Evolutionary conservation across 2,888 invertebrate genomes (phyloP).

Genomic region (Xylota segnis): DNA sequence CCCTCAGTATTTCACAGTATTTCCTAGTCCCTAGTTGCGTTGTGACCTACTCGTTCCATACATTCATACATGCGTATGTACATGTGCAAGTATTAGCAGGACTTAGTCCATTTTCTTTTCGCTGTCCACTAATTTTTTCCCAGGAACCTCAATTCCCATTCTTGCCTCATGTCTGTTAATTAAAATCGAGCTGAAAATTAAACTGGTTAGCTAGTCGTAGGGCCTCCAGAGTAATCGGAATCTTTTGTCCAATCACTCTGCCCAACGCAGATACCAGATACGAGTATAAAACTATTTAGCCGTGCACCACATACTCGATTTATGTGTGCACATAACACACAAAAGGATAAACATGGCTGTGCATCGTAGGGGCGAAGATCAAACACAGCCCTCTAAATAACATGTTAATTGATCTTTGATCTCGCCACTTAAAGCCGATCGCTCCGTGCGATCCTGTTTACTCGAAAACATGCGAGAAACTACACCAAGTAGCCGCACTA

Average conservation of each 20-base stretch:
- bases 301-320: constrained; percentile 33
- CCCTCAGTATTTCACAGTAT: no score
- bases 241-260: constrained; percentile 43
- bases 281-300: constrained; percentile 10
- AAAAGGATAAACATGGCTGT: constrained; percentile 58
- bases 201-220: constrained; percentile 34
- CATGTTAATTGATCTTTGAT: constrained; percentile 77
- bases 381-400: constrained; percentile 72
- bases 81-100: neutral
- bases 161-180: constrained; percentile 13
- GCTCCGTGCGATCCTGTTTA: constrained; percentile 62
- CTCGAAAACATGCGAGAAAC: constrained; percentile 43
- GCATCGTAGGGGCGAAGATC: constrained; percentile 55
- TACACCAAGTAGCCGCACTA: neutral
- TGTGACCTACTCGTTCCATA: no score
- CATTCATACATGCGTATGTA: no score
- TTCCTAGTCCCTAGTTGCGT: no score
- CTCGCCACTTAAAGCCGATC: constrained; percentile 76
- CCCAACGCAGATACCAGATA: neutral
- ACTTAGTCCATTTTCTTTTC: constrained; percentile 1
- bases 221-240: constrained; percentile 23
- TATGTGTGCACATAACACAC: constrained; percentile 34
- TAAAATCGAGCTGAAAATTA: constrained; percentile 27
- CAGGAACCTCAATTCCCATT: neutral
- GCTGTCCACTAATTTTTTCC: constrained; percentile 20